Evolutionary conservation across 2,113 vertebrate species (phyloP), one percentile per base, ranked within the genome.

Genomic region (Chlamydotis undulata): DNA sequence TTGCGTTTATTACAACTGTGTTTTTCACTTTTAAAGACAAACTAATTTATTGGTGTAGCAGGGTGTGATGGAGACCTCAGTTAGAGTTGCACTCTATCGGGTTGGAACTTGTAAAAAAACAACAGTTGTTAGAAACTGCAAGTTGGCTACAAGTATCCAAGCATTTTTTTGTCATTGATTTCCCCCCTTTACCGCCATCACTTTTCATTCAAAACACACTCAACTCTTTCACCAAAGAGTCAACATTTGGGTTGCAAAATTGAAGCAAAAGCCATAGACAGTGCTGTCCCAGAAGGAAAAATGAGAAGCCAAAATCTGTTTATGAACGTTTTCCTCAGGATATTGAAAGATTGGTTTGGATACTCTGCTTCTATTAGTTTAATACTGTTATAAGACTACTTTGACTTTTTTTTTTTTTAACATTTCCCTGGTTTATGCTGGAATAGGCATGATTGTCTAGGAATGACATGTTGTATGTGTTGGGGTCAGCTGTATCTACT

Each of bases 401-500:
- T 53, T 35, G 25, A 19, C 14, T 4, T 61, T 33, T 50, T 28
- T 28, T 22, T 13, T 31, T 71, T 65, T 13, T 15, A 14, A 14
- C 28, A 8, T 53, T 86, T 63, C 45, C n/a, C 47, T 67, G 6
- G 13, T 59, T 64, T 41, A 14, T 59, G 56, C 39, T 79, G 87
- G 37, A 87, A 31, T 47, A 53, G 71, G 25, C 41, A 12, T 6
- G 19, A n/a, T 9, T 80, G 28, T 21, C 71, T 70, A 12, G 63
- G 56, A 73, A 29, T 37, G 37, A 43, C 24, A 10, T 0, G 14
- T 39, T 39, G 12, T n/a, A 8, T 1, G 0, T 5, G 8, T 5
- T 2, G 9, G 65, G 23, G 6, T 39, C 1, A 10, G 28, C 39
- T 63, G 3, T 37, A 19, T 45, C n/a, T 71, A 4, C n/a, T 82